Evolutionary conservation across 2,888 invertebrate species (phyloP), one percentile per base, ranked within the genome.

Genomic region (Lobophora halterata): DNA sequence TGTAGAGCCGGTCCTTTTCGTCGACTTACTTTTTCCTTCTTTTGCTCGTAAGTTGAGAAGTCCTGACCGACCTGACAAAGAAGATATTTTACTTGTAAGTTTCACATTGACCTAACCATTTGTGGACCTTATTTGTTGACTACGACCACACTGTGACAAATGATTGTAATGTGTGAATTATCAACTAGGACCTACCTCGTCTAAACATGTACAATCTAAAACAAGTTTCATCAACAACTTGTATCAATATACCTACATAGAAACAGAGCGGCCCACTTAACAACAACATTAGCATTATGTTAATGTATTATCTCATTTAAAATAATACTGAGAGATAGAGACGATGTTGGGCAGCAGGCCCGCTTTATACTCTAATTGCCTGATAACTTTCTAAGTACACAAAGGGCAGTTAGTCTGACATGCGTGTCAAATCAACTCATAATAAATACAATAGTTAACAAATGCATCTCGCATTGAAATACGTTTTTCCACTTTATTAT

Each of bases 41-140:
- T 67, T 75, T 62, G 11, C 76, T 81, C 81, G 82, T 85, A 65
- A 79, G 79, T 68, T 62, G 71, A 36, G 71, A 79, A 54, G 67
- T 59, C 58, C 52, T 65, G 55, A 47, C 57, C 50, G 62, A 71
- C 60, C n/a, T n/a, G 48, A 46, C 24, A 73, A 55, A 58, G 45
- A 59, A 42, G 40, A 31, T 18, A 25, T 48, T 27, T 31, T 55
- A 34, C 46, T 60, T 40, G 71, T 73, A 65, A 73, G 73, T 73
- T 57, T 33, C 5, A 33, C 17, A 21, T 13, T 11, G 17, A 33
- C 30, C 18, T 12, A 8, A 30, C 29, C 14, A 11, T 24, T 14
- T 16, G 18, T 19, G 6, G 13, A 24, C n/a, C 7, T 16, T 31
- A 16, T 20, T 13, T n/a, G 9, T 12, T 23, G 12, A 9, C 17